Conservation (phyloP, 2,888 invertebrate genomes). For the Drosophila meridiana region DNA sequence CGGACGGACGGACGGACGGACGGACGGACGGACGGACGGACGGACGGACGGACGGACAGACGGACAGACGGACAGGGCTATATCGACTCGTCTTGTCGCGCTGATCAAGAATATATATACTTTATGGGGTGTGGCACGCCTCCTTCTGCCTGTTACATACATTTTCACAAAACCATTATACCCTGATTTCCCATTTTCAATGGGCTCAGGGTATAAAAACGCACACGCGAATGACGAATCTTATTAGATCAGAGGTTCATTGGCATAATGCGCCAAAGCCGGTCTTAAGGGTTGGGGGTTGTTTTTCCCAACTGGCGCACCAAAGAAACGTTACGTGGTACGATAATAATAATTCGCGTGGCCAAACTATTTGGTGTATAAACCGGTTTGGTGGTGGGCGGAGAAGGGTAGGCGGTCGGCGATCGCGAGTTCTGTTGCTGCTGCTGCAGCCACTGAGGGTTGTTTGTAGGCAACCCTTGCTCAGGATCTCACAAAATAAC, state of each 20-base stretch:
- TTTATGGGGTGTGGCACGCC: too few species aligned
- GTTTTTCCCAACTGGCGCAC: constrained; percentile 37
- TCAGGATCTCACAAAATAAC: not conserved
- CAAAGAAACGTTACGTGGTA: constrained; percentile 5
- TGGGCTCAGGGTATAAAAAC: too few species aligned
- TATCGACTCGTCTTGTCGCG: too few species aligned
- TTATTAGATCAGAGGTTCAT: constrained; percentile 64
- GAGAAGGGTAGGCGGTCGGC: constrained; percentile 45
- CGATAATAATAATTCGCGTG: constrained; percentile 53
- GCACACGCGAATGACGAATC: constrained; percentile 27
- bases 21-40: too few species aligned
- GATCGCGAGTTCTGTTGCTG: constrained; percentile 41
- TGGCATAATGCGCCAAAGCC: constrained; percentile 22
- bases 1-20: too few species aligned
- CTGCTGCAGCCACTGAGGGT: constrained; percentile 33
- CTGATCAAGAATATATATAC: too few species aligned
- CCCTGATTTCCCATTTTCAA: too few species aligned
- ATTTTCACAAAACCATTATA: too few species aligned
- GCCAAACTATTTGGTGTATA: constrained; percentile 42
- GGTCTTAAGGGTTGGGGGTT: constrained; percentile 67
- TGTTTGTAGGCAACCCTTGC: constrained; percentile 30
- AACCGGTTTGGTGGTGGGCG: constrained; percentile 60
- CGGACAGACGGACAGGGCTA: too few species aligned
- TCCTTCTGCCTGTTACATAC: too few species aligned
- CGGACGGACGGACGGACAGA: too few species aligned